Evolutionary conservation across 2,797 vertebrate species (phyloP).

Genomic region (Dermochelys coriacea): DNA sequence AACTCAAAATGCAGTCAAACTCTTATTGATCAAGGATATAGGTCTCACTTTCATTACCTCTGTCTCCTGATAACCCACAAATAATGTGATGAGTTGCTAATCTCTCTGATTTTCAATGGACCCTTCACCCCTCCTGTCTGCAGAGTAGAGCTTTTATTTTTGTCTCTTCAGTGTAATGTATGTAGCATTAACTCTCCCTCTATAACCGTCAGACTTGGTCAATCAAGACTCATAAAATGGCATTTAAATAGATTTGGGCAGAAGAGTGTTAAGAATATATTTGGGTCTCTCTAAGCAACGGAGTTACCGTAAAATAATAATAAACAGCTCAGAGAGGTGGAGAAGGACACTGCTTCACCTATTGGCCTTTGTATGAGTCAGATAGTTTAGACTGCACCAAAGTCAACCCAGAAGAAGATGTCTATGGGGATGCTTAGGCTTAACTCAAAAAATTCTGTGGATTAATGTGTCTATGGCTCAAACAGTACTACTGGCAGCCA

Average conservation of each 20-base stretch:
- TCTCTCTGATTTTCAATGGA: slow-evolving; percentile 95
- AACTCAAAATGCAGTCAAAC: slow-evolving; percentile 98
- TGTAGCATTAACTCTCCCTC: slow-evolving; percentile 74
- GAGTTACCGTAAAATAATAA: slow-evolving; percentile 15
- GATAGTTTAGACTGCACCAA: neutral
- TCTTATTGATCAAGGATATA: slow-evolving; percentile 95
- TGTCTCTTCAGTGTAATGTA: slow-evolving; percentile 76
- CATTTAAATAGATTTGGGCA: slow-evolving; percentile 63
- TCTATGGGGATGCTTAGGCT: neutral
- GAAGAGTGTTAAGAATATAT: slow-evolving; percentile 11
- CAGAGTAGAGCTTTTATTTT: slow-evolving; percentile 76
- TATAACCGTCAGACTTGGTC: slow-evolving; percentile 78
- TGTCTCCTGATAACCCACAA: slow-evolving; percentile 95
- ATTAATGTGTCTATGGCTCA: neutral
- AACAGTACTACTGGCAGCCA: neutral
- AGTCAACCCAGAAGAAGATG: neutral
- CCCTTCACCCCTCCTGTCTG: slow-evolving; percentile 85
- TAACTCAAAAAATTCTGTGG: neutral
- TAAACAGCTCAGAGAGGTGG: neutral
- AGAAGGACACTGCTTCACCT: neutral
- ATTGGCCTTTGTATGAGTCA: neutral
- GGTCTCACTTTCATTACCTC: slow-evolving; percentile 94
- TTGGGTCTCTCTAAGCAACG: slow-evolving; percentile 24
- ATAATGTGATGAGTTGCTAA: slow-evolving; percentile 97
- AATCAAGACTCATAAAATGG: slow-evolving; percentile 75